Conservation (phyloP, 2,113 vertebrate genomes). For the Talpa occidentalis region DNA sequence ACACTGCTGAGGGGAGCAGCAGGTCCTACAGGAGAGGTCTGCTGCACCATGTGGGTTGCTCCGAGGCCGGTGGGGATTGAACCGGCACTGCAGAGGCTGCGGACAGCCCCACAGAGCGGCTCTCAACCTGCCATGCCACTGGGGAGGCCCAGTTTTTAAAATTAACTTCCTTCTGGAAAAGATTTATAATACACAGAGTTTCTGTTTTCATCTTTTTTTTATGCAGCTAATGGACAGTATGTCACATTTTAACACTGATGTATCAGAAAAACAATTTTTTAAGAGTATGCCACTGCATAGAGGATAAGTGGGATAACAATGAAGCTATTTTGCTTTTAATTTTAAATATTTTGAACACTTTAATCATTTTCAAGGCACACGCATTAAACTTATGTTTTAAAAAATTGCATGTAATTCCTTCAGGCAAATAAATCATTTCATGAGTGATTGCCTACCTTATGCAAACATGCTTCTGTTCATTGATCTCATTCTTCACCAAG, state of each 20-base stretch:
- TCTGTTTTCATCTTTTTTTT: neutral
- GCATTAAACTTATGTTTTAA: neutral
- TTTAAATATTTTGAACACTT: neutral
- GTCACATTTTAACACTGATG: neutral
- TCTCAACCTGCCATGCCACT: too few species aligned
- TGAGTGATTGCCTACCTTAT: neutral
- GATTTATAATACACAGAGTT: constrained; percentile 30
- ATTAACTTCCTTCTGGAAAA: neutral
- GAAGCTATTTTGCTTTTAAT: neutral
- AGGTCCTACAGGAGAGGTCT: too few species aligned
- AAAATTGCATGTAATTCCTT: neutral
- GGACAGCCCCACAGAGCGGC: too few species aligned
- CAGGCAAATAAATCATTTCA: neutral
- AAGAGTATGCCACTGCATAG: neutral
- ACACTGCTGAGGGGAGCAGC: too few species aligned
- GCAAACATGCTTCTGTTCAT: neutral
- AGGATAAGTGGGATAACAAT: neutral
- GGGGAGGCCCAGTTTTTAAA: too few species aligned
- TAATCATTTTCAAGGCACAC: neutral
- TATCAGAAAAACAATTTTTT: neutral
- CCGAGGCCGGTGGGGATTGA: too few species aligned
- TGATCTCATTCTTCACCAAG: neutral
- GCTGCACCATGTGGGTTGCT: too few species aligned
- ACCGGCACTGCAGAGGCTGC: too few species aligned
- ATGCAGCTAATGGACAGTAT: neutral